Conservation (phyloP, 2,888 invertebrate genomes). For the Hirtodrosophila trivittata region DNA sequence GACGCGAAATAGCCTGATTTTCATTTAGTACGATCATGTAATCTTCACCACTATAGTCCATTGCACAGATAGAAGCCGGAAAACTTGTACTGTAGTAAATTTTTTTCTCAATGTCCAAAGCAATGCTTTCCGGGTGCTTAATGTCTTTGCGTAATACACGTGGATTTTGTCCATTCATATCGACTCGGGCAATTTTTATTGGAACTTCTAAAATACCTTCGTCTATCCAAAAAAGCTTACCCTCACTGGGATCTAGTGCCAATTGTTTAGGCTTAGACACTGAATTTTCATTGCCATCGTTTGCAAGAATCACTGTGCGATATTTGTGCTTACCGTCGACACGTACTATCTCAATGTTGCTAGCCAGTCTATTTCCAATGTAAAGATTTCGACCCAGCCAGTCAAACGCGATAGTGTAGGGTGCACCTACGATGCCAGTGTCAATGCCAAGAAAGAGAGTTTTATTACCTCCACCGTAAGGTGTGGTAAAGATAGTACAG, state of each 20-base stretch:
- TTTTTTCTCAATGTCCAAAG: constrained; percentile 92
- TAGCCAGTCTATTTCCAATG: constrained; percentile 94
- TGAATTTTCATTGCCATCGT: constrained; percentile 93
- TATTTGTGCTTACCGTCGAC: constrained; percentile 93
- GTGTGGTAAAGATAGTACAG: constrained; percentile 93
- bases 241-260: constrained; percentile 95
- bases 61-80: constrained; percentile 89
- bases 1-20: constrained; percentile 89
- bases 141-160: constrained; percentile 89
- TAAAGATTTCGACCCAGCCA: constrained; percentile 98
- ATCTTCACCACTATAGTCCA: constrained; percentile 90
- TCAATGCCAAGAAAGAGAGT: constrained; percentile 92
- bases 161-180: constrained; percentile 96
- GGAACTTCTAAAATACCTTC: constrained; percentile 96
- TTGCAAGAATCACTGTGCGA: constrained; percentile 93
- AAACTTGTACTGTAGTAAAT: constrained; percentile 94
- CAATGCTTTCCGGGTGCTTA: constrained; percentile 90
- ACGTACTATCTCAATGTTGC: constrained; percentile 94
- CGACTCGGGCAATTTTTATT: constrained; percentile 93
- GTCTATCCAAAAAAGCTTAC: constrained; percentile 98
- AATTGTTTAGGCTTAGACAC: constrained; percentile 95
- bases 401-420: constrained; percentile 96
- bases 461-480: constrained; percentile 93
- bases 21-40: constrained; percentile 88
- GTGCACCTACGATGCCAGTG: constrained; percentile 94